Conservation (phyloP, 2,797 vertebrate species). For the Erpetoichthys calabaricus region DNA sequence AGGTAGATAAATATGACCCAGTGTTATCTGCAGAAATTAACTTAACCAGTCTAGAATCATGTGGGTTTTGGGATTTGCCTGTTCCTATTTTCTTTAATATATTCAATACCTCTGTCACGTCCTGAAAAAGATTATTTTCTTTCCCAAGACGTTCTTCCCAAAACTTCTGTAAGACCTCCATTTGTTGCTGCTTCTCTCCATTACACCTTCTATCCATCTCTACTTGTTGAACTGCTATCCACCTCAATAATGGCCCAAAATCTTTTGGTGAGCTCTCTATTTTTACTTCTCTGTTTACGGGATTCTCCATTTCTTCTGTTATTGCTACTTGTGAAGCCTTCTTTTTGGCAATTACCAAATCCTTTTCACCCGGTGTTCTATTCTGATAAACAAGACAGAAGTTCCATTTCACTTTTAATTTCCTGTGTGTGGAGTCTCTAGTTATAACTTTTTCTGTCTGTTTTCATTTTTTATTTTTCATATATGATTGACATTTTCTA, state of each 20-base stretch:
- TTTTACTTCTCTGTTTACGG: no score
- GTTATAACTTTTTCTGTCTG: no score
- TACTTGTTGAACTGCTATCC: background rate
- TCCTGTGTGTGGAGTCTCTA: no score
- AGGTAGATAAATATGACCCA: conserved; percentile 15
- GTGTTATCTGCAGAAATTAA: conserved; percentile 8
- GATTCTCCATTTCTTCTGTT: no score
- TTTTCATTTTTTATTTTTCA: no score
- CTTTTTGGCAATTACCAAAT: no score
- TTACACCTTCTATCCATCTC: background rate
- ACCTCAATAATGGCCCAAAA: background rate
- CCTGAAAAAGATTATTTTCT: background rate
- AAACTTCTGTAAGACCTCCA: background rate
- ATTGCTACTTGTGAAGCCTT: no score
- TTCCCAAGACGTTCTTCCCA: background rate
- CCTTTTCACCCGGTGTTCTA: no score
- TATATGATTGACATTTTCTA: no score
- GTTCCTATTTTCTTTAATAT: background rate
- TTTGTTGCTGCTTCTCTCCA: background rate
- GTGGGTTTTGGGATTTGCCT: background rate
- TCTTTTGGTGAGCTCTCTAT: background rate
- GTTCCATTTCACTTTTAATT: no score
- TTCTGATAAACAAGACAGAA: no score
- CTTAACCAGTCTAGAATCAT: background rate
- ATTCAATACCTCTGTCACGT: background rate